These are phyloP conservation scores for Scalopus aquaticus DNA, from an alignment of 2,113 vertebrate species.

Conservation along the genomic window DNA sequence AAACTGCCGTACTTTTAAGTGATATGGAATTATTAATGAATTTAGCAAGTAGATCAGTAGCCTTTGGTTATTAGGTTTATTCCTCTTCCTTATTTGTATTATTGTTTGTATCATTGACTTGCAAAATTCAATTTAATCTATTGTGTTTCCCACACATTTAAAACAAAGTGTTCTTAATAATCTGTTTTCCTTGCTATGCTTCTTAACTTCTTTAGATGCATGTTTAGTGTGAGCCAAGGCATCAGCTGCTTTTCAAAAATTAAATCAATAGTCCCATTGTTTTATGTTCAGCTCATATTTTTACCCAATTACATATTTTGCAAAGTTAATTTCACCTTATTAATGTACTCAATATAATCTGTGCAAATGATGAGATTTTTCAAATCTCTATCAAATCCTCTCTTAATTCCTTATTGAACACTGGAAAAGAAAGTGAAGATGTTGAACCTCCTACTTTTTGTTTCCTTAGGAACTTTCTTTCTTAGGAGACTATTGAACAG, in stretches of 20 bases:
- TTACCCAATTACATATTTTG: constrained; percentile 53
- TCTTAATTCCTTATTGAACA: neutral
- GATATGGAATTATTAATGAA: neutral
- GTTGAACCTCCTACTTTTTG: neutral
- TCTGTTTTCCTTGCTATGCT: constrained; percentile 20
- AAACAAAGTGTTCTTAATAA: constrained; percentile 43
- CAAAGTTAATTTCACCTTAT: constrained; percentile 70
- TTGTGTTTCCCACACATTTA: constrained; percentile 42
- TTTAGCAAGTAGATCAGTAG: constrained; percentile 47
- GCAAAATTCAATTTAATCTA: constrained; percentile 41
- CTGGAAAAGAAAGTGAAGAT: accelerated
- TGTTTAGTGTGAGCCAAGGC: constrained; percentile 42
- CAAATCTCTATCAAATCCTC: constrained; percentile 4
- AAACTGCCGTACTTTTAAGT: constrained; percentile 49
- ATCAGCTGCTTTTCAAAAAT: constrained; percentile 73
- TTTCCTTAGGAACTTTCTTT: neutral
- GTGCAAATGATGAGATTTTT: neutral
- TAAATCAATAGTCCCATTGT: constrained; percentile 64
- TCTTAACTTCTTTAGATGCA: constrained; percentile 20
- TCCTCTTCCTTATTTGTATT: neutral
- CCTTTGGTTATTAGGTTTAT: neutral
- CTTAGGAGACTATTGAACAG: neutral
- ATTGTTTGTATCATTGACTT: neutral
- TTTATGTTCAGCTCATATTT: constrained; percentile 47
- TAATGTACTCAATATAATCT: constrained; percentile 61